Base-by-base conservation (phyloP, 2,888 invertebrate species). In the Sinopyrophorus schimmeli region DNA sequence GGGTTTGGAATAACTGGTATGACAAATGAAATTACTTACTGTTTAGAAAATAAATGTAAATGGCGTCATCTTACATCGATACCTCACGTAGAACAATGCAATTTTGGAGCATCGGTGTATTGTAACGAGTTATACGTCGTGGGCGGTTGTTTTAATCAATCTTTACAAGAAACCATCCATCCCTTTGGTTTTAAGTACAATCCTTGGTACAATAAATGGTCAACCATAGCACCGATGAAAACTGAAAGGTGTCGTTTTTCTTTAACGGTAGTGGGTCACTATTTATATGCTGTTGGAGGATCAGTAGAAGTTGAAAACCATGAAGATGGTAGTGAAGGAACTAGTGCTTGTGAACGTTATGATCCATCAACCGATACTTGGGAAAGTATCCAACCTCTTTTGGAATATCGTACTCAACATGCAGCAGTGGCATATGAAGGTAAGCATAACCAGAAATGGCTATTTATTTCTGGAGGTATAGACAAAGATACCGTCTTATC, bases 51-150 rank as follows among this genome's bases (percentile, higher is more conserved):
- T 31, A 73, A 76, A 42, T 76, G 79, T 5, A 78, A 79, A 63
- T 84, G 86, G 83, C 77, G 80, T 56, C 77, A 79, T 56, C 67
- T 86, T 16, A 84, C 86, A 2, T 77, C 79, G 24, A 86, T 87
- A 58, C 87, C 87, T 1, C 85, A 86, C 62, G 81, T 86, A 3
- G 84, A 86, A 60, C 86, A 86, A 66, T 85, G 84, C 66, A 85
- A 86, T 66, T 86, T 83, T 69, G 86, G 86, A 1, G 80, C 83
- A 4, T 80, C 83, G 4, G 84, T 86, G 0, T 71, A 83, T 5
- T 79, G 82, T 52, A 87, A 87, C 63, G 80, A 83, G 60, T 72
- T 87, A 7, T 87, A 81, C 62, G 79, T 86, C 2, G 80, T 86
- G 7, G 87, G 86, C 7, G 87, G 86, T 1, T 85, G 86, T 57